Percentiles rank a stretch among this genome's conserved stretches.
These are phyloP conservation scores for Drosophila lacteicornis DNA, from an alignment of 1,140 invertebrate genomes.

Conservation along the genomic window DNA sequence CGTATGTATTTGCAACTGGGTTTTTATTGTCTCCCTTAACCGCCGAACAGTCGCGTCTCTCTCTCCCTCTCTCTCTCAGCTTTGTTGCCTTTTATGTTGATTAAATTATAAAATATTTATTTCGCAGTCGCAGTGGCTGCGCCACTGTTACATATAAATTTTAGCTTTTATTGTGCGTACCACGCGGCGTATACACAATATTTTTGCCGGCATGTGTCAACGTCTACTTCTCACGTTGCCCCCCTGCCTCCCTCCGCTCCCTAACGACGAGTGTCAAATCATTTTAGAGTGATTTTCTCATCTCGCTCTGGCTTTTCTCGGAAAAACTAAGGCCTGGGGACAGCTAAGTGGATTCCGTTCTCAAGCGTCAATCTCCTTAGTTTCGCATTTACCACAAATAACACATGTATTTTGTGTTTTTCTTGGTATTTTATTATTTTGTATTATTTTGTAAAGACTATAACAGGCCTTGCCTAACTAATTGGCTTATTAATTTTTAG, in stretches of 20 bases:
- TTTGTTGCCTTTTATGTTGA: constrained; percentile 83
- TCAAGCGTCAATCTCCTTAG: constrained; percentile 6
- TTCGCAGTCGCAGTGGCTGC: constrained; percentile 28
- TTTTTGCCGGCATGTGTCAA: constrained; percentile 44
- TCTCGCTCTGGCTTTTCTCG: constrained; percentile 1
- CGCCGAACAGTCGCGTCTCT: constrained; percentile 31
- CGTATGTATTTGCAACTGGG: constrained; percentile 56
- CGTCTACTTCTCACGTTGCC: not conserved
- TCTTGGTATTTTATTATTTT: not conserved
- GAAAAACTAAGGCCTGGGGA: not conserved
- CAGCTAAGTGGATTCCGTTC: constrained; percentile 3
- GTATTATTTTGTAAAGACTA: not conserved
- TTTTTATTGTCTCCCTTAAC: constrained; percentile 67
- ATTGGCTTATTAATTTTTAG: not conserved
- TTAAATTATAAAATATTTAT: constrained; percentile 84
- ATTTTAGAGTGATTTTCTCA: constrained; percentile 31
- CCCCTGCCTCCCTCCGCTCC: not conserved
- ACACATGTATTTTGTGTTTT: not conserved
- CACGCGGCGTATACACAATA: constrained; percentile 61
- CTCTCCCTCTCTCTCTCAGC: constrained; percentile 45
- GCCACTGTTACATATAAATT: constrained; percentile 57
- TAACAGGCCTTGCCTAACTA: rapidly evolving
- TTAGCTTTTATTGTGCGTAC: constrained; percentile 58
- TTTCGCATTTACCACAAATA: constrained; percentile 3
- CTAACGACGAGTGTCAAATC: constrained; percentile 15